A percentile compares a stretch with the other conserved stretches of the same genome.
Evolutionary conservation across 2,888 invertebrate species (phyloP).

Genomic region (Acanthosepion pharaonis): DNA sequence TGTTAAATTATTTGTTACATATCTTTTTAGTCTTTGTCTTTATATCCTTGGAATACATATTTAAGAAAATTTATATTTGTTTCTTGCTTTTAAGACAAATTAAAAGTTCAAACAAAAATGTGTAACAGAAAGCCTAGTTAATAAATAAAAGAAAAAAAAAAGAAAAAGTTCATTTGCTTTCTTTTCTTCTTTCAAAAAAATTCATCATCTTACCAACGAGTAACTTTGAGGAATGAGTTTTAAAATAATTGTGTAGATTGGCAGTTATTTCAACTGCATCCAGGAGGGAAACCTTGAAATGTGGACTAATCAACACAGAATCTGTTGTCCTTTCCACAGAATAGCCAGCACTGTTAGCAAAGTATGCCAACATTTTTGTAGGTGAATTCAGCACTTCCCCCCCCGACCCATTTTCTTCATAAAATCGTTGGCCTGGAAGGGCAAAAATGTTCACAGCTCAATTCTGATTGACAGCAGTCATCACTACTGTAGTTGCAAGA

Average conservation of each 20-base stretch:
- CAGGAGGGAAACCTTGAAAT: constrained; percentile 33
- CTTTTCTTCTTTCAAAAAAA: constrained; percentile 33
- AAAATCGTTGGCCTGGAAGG: constrained; percentile 46
- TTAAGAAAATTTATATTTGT: background rate
- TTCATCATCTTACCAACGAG: constrained; percentile 1
- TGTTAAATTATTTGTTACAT: background rate
- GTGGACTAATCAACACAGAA: constrained; percentile 33
- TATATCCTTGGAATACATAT: background rate
- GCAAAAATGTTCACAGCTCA: constrained; percentile 36
- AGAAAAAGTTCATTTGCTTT: background rate
- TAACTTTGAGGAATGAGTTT: constrained; percentile 1
- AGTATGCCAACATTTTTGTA: background rate
- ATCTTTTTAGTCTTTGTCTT: background rate
- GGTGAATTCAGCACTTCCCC: constrained; percentile 7
- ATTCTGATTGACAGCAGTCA: background rate
- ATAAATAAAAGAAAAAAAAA: background rate
- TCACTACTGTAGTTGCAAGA: constrained; percentile 2
- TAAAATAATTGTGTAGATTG: background rate
- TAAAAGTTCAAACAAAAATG: background rate
- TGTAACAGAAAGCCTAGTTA: background rate
- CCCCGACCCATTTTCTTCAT: constrained; percentile 36
- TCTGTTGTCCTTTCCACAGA: background rate
- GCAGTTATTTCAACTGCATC: background rate
- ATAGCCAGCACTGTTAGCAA: constrained; percentile 33
- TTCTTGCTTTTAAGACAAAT: background rate